These are phyloP conservation scores for Caenorhabditis imperialis DNA, from an alignment of 2,888 invertebrate genomes.

Conservation along the genomic window DNA sequence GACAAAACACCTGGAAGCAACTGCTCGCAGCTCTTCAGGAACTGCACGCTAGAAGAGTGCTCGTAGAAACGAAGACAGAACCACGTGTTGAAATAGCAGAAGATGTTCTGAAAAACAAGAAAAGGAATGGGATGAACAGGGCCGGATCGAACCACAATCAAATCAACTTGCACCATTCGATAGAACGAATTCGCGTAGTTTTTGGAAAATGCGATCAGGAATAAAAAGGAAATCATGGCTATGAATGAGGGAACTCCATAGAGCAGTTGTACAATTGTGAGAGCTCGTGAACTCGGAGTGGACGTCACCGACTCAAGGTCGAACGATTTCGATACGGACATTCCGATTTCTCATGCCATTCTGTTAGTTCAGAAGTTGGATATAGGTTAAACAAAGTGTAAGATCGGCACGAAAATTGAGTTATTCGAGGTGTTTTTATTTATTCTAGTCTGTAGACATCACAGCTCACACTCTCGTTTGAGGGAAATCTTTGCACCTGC, in stretches of 20 bases:
- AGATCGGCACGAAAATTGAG: too few species aligned
- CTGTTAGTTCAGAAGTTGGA: too few species aligned
- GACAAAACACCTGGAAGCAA: neutral
- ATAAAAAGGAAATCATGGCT: neutral
- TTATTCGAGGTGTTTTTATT: too few species aligned
- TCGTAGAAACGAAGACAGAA: conserved; percentile 6
- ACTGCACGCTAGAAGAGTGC: neutral
- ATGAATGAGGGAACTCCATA: conserved; percentile 13
- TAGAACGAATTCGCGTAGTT: conserved; percentile 19
- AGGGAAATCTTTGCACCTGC: too few species aligned
- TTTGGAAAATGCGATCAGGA: conserved; percentile 11
- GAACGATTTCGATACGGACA: too few species aligned
- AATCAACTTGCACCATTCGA: conserved; percentile 23
- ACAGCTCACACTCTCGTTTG: too few species aligned
- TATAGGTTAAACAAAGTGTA: too few species aligned
- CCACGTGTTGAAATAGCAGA: conserved; percentile 25
- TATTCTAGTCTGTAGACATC: too few species aligned
- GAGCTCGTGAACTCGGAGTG: neutral
- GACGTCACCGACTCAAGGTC: too few species aligned
- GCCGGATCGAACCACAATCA: conserved; percentile 6
- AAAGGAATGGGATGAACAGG: too few species aligned
- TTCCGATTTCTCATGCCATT: too few species aligned
- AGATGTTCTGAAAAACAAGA: conserved; percentile 11
- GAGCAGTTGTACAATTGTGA: conserved; percentile 6
- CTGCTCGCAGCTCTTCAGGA: too few species aligned